A percentile compares a stretch with the other conserved stretches of the same genome.
phyloP scores from a whole-genome alignment of 2,888 invertebrate species.

The Stenoptilia bipunctidactyla region DNA sequence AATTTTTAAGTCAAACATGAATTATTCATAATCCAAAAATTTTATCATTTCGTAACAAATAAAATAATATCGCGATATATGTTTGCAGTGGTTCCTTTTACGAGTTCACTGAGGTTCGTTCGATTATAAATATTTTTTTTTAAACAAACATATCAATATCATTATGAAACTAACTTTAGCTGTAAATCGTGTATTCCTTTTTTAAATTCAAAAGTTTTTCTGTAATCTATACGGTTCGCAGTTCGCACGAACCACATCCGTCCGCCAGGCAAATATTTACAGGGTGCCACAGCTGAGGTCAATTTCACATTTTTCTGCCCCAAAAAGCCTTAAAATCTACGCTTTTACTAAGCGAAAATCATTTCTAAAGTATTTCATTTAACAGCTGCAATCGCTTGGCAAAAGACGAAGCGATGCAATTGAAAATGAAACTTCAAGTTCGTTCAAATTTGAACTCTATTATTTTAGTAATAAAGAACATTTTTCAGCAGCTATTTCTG shows the following conservation, averaged over 20 bases:
- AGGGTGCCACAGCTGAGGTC: slow-evolving; percentile 54
- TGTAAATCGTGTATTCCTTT: neutral
- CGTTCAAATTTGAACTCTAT: too few species aligned
- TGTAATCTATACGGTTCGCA: slow-evolving; percentile 44
- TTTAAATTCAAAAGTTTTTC: slow-evolving; percentile 32
- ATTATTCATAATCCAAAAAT: too few species aligned
- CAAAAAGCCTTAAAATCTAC: slow-evolving; percentile 25
- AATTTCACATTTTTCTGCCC: slow-evolving; percentile 35
- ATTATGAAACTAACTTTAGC: too few species aligned
- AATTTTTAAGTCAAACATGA: too few species aligned
- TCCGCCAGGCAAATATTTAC: slow-evolving; percentile 56
- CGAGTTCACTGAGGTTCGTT: too few species aligned
- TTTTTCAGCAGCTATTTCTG: neutral
- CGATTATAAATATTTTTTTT: too few species aligned
- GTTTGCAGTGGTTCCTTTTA: too few species aligned
- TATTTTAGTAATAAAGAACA: too few species aligned
- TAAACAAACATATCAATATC: too few species aligned
- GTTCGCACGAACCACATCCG: slow-evolving; percentile 45
- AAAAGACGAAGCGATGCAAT: neutral
- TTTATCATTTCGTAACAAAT: too few species aligned
- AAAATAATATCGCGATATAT: too few species aligned
- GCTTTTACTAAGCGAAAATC: slow-evolving; percentile 7
- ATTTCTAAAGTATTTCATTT: neutral
- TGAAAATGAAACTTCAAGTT: neutral
- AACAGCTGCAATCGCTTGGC: neutral